A percentile compares a stretch with the other conserved stretches of the same genome.
These are phyloP conservation scores for Aplysina aerophoba DNA, from an alignment of 37 sponge, comb jelly and placozoan species.

Conservation along the genomic window DNA sequence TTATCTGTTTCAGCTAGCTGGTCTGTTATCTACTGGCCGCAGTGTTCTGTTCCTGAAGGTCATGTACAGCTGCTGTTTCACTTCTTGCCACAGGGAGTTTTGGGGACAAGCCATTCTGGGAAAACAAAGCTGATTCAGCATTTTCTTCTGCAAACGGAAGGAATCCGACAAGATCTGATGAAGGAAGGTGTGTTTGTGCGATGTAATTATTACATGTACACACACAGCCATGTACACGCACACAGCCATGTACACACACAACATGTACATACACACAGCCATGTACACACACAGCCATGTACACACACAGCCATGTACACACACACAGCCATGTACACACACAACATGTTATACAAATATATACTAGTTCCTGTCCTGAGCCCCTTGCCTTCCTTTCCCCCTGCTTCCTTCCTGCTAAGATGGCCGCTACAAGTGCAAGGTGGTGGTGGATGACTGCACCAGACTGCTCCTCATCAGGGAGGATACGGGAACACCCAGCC, in stretches of 20 bases:
- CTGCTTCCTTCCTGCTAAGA: constrained; percentile 29
- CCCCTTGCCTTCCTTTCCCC: too few relatives aligned
- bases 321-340: too few relatives aligned
- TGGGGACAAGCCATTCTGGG: background rate
- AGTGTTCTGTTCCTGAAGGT: too few relatives aligned
- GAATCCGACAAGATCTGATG: background rate
- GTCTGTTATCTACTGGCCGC: too few relatives aligned
- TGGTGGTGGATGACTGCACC: constrained; percentile 67
- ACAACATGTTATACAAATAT: too few relatives aligned
- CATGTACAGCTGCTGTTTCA: background rate
- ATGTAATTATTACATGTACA: background rate
- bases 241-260: too few relatives aligned
- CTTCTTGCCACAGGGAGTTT: background rate
- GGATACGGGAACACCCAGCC: constrained; percentile 72
- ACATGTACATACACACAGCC: too few relatives aligned
- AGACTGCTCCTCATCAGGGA: constrained; percentile 85
- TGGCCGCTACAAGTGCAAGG: constrained; percentile 83
- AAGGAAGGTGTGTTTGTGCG: constrained; percentile 13
- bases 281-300: too few relatives aligned
- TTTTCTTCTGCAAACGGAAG: constrained; percentile 5
- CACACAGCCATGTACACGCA: background rate
- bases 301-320: too few relatives aligned
- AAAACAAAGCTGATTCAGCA: constrained; percentile 4
- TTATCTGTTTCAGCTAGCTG: too few relatives aligned
- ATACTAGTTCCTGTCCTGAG: too few relatives aligned